Evolutionary conservation across 35 echinoderm and acorn worm species (phyloP).

Genomic region (Patiria miniata): DNA sequence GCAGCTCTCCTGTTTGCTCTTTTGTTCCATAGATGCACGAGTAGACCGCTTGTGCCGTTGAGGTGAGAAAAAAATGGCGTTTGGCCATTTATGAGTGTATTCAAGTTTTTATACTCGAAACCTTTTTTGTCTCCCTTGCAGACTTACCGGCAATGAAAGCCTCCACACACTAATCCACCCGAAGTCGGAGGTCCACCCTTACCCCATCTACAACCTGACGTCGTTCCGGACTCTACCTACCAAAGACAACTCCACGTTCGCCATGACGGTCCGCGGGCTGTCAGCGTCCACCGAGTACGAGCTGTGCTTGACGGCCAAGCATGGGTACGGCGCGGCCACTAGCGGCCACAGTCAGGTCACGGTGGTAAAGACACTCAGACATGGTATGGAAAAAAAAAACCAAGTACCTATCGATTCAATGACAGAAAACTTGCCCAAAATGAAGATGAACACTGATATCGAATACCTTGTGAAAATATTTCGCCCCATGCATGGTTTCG

Average conservation of each 20-base stretch:
- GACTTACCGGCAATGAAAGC: constrained; percentile 16
- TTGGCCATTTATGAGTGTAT: no score
- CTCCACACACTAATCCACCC: constrained; percentile 28
- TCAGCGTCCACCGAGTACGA: constrained; percentile 63
- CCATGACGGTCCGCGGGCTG: constrained; percentile 33
- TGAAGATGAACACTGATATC: no score
- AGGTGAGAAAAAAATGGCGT: no score
- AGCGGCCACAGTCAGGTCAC: constrained; percentile 51
- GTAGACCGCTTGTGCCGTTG: no score
- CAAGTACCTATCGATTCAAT: no score
- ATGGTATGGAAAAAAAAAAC: no score
- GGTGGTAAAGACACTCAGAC: constrained; percentile 47
- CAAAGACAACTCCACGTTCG: constrained; percentile 50
- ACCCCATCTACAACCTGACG: constrained; percentile 62
- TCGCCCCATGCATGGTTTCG: no score
- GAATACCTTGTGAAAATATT: no score
- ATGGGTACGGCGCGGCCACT: constrained; percentile 30
- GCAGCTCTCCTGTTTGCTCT: no score
- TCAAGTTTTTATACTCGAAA: neutral
- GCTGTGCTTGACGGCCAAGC: constrained; percentile 62
- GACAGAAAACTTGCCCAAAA: no score
- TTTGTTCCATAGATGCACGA: no score
- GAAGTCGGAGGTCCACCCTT: constrained; percentile 40
- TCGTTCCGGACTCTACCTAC: constrained; percentile 59
- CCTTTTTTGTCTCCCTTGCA: constrained; percentile 16